Evolutionary conservation across 2,797 vertebrate species (phyloP), one percentile per base, ranked within the genome.

Genomic region (Ficedula albicollis): DNA sequence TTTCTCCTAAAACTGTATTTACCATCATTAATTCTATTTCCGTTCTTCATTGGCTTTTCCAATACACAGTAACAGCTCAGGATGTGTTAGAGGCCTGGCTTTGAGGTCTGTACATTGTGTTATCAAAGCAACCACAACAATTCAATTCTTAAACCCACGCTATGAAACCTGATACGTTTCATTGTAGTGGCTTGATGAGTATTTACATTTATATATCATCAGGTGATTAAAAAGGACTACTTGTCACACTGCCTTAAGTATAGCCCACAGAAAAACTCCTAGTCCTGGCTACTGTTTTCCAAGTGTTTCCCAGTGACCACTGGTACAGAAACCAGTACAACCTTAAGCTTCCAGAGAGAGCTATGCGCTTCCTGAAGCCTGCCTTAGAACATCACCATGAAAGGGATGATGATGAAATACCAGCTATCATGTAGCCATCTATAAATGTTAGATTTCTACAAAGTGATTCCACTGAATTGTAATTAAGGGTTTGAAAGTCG

Each of bases 401-500:
- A 97, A 96, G 92, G 92, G 94, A 97, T 34, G 39, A 84, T 87
- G 95, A 95, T 95, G 96, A 97, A 97, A 97, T 87, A 92, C 92
- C 94, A 91, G 91, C 96, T 97, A 97, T 96, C 97, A 92, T 74
- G 84, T 87, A 96, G 77, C 96, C 85, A 96, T 96, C 97, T 96
- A 93, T 90, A 97, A 98, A 97, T 96, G 97, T 97, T 97, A 93
- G 92, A 97, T 96, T 97, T 97, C 96, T 95, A 96, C 96, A 97
- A 97, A 97, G 97, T 97, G 96, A 97, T 97, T 97, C 97, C 96
- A 97, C 97, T 68, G 87, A 97, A 97, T 97, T 95, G 93, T 98
- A 98, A 98, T 98, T 98, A 98, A 97, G 95, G 97, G 98, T 97
- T 98, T 98, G 97, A 98, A 98, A 98, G 98, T 98, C 97, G 98